Conservation (phyloP, 2,113 vertebrate species). For the Poicephalus gulielmi region DNA sequence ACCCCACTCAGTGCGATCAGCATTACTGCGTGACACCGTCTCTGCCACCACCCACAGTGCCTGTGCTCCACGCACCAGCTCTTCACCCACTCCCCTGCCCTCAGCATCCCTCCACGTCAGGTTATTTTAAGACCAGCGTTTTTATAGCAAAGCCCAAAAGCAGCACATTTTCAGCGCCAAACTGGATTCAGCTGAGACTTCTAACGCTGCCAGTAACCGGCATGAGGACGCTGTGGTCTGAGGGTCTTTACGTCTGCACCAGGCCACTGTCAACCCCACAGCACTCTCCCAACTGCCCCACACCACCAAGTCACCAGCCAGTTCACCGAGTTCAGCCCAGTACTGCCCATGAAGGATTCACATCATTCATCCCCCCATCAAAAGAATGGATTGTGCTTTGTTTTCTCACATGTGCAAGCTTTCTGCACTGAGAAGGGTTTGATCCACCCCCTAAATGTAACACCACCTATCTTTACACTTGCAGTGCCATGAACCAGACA, state of each 20-base stretch:
- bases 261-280: neutral
- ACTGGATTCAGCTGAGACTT: neutral
- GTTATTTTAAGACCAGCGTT: conserved; percentile 39
- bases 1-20: neutral
- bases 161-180: neutral
- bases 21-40: neutral
- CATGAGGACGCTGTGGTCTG: neutral
- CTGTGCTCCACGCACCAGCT: neutral
- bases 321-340: neutral
- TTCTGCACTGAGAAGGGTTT: neutral
- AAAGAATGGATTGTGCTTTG: neutral
- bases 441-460: neutral
- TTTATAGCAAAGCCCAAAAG: conserved; percentile 42
- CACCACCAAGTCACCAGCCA: neutral
- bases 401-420: neutral
- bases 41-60: neutral
- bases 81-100: neutral
- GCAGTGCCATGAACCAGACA: fast-evolving
- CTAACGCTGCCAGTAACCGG: neutral
- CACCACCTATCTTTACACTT: neutral
- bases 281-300: no score
- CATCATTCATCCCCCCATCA: neutral
- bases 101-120: neutral
- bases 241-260: neutral
- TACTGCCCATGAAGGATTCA: neutral